Evolutionary conservation across 2,797 vertebrate genomes (phyloP).

Genomic region (Arrhamphus sclerolepis): DNA sequence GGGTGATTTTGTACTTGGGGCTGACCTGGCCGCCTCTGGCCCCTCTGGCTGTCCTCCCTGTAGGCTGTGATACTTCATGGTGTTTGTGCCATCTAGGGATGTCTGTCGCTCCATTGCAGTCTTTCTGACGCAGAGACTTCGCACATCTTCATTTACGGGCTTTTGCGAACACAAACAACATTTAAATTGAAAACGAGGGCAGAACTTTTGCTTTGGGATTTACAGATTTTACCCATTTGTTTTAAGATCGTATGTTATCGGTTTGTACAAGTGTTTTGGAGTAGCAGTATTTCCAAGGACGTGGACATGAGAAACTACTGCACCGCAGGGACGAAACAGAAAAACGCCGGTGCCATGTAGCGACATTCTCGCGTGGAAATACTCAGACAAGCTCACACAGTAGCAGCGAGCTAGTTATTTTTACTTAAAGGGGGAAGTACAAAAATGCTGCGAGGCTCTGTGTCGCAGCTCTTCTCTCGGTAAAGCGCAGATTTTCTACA

Average conservation of each 20-base stretch:
- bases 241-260: constrained; percentile 1
- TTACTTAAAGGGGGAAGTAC: constrained; percentile 59
- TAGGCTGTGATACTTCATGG: constrained; percentile 35
- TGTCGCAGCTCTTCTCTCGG: constrained; percentile 52
- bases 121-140: constrained; percentile 45
- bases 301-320: constrained; percentile 25
- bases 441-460: constrained; percentile 59
- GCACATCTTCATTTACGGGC: constrained; percentile 19
- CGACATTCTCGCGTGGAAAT: constrained; percentile 49
- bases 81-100: constrained; percentile 57
- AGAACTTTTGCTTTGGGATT: constrained; percentile 35
- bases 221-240: not conserved
- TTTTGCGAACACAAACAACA: constrained; percentile 10
- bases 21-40: constrained; percentile 24
- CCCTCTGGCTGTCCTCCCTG: constrained; percentile 16
- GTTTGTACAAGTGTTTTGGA: constrained; percentile 25
- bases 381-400: constrained; percentile 38
- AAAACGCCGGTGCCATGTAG: constrained; percentile 42
- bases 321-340: constrained; percentile 25
- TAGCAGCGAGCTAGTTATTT: constrained; percentile 51
- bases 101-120: constrained; percentile 51
- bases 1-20: not conserved
- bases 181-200: constrained; percentile 2
- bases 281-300: constrained; percentile 30
- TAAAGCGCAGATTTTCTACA: constrained; percentile 53